A percentile compares a stretch with the other conserved stretches of the same genome.
These are phyloP conservation scores for Drosophila kohkoa DNA, from an alignment of 1,140 invertebrate genomes.

Conservation along the genomic window DNA sequence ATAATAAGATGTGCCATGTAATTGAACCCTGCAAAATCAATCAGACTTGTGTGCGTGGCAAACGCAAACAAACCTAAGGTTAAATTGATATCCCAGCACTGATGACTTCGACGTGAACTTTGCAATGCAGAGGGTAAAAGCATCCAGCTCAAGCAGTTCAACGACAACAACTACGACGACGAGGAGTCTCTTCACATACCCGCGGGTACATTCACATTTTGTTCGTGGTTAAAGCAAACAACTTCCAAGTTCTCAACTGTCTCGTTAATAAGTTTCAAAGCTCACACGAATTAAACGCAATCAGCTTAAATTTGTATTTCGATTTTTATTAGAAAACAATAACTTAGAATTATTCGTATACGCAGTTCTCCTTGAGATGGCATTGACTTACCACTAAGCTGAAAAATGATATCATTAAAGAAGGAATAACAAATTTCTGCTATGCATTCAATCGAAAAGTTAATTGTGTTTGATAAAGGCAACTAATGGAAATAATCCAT, in stretches of 20 bases:
- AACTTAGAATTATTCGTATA: too few relatives aligned
- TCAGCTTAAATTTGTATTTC: too few relatives aligned
- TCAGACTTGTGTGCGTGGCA: slow-evolving; percentile 48
- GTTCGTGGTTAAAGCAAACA: not conserved
- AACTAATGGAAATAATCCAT: not conserved
- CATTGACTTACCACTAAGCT: too few relatives aligned
- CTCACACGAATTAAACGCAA: not conserved
- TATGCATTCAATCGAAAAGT: too few relatives aligned
- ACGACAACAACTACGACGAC: slow-evolving; percentile 4
- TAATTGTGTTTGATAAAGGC: too few relatives aligned
- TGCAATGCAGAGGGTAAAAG: slow-evolving; percentile 22
- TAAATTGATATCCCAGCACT: slow-evolving; percentile 42
- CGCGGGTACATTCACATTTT: not conserved
- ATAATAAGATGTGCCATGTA: slow-evolving; percentile 50
- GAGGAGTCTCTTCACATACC: not conserved
- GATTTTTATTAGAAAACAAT: too few relatives aligned
- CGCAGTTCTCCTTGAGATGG: too few relatives aligned
- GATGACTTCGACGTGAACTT: slow-evolving; percentile 23
- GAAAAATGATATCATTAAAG: too few relatives aligned
- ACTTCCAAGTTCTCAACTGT: not conserved
- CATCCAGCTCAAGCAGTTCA: slow-evolving; percentile 6
- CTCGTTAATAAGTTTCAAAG: not conserved
- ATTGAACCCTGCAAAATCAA: slow-evolving; percentile 51
- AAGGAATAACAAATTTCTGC: too few relatives aligned
- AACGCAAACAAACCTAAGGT: slow-evolving; percentile 40